These are phyloP conservation scores for Sarcophilus harrisii DNA, from an alignment of 2,797 vertebrate species.

Conservation along the genomic window DNA sequence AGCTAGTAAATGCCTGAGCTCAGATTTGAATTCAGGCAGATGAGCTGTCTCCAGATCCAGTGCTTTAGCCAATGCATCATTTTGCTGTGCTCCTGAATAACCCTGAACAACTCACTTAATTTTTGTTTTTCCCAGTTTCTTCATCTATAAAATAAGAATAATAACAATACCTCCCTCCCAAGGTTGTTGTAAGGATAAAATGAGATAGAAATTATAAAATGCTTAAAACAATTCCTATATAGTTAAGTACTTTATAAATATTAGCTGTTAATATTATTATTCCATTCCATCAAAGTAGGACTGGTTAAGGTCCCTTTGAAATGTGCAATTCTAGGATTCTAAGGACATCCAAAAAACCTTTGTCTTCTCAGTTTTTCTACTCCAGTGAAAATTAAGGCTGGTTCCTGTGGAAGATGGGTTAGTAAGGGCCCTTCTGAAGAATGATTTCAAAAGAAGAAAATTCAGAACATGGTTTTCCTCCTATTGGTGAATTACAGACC, in stretches of 20 bases:
- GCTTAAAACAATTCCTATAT: neutral
- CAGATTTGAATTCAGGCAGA: neutral
- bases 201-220: neutral
- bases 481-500: neutral
- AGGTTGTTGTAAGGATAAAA: neutral
- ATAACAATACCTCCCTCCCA: neutral
- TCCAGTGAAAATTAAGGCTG: neutral
- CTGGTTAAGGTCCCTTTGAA: neutral
- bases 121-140: neutral
- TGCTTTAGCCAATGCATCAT: neutral
- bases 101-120: neutral
- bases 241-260: neutral
- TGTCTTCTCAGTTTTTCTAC: neutral
- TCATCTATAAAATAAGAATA: neutral
- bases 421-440: neutral
- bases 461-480: neutral
- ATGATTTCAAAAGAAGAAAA: neutral
- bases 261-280: neutral
- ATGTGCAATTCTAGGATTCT: neutral
- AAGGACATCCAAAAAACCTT: neutral
- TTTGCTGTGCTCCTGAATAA: neutral
- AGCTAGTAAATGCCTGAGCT: neutral
- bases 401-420: neutral
- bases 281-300: neutral
- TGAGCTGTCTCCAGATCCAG: neutral